These are phyloP conservation scores for Aselliscus stoliczkanus DNA, from an alignment of 2,797 vertebrate genomes.

Conservation along the genomic window DNA sequence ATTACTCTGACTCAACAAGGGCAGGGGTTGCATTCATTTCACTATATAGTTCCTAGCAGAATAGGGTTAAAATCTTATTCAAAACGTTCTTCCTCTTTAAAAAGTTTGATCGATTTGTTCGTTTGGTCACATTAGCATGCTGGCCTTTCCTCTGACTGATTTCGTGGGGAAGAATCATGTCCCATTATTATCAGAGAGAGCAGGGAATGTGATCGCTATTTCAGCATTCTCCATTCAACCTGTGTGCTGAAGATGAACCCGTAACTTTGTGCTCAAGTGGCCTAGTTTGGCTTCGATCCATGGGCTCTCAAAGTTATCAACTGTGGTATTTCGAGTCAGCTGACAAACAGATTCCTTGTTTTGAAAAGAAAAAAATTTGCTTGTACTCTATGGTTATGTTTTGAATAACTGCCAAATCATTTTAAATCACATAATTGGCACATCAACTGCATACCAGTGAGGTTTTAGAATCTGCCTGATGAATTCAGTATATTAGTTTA, in stretches of 20 bases:
- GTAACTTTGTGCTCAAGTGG: neutral
- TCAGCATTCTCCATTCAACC: neutral
- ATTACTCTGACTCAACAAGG: accelerated
- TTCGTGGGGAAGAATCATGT: neutral
- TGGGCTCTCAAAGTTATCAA: neutral
- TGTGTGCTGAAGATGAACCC: neutral
- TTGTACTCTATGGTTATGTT: neutral
- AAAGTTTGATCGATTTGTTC: neutral
- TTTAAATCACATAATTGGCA: neutral
- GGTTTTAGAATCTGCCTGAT: neutral
- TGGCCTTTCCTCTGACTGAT: neutral
- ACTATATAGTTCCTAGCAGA: neutral
- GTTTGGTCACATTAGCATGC: neutral
- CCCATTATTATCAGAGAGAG: neutral
- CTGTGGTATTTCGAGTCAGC: neutral
- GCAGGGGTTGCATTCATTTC: neutral
- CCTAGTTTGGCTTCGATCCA: neutral
- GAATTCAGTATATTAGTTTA: neutral
- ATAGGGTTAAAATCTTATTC: neutral
- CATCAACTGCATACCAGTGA: neutral
- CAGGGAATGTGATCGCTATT: neutral
- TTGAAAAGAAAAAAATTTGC: neutral
- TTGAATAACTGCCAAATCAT: neutral
- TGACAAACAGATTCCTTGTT: neutral
- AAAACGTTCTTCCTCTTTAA: neutral